phyloP scores from a whole-genome alignment of 2,797 vertebrate genomes.

The Enteromius viviparus region DNA sequence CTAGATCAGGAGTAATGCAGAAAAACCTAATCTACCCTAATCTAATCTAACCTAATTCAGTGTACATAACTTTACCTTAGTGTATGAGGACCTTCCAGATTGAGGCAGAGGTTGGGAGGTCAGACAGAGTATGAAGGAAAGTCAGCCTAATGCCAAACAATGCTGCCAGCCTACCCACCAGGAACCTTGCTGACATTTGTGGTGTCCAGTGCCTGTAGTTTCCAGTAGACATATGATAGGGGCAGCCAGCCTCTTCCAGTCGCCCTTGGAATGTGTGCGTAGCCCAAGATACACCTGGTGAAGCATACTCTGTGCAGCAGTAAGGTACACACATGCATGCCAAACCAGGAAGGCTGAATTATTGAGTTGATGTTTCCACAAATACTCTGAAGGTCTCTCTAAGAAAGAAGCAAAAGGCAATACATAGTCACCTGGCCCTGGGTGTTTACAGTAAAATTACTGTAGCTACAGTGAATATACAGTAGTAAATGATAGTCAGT shows the following conservation, averaged over 20 bases:
- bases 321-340: slow-evolving; percentile 41
- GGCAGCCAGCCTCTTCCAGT: slow-evolving; percentile 66
- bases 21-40: background rate
- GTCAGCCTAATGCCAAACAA: slow-evolving; percentile 55
- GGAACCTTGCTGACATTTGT: slow-evolving; percentile 72
- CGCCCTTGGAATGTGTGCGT: slow-evolving; percentile 45
- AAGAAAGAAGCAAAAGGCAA: slow-evolving; percentile 39
- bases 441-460: slow-evolving; percentile 53
- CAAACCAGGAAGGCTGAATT: slow-evolving; percentile 49
- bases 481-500: slow-evolving; percentile 40
- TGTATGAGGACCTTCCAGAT: slow-evolving; percentile 23
- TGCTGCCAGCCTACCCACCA: slow-evolving; percentile 66
- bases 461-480: slow-evolving; percentile 49
- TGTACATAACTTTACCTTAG: background rate
- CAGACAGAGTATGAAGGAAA: slow-evolving; percentile 38
- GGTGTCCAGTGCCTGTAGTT: slow-evolving; percentile 76
- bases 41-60: background rate
- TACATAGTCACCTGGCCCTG: slow-evolving; percentile 41
- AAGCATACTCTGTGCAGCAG: slow-evolving; percentile 44
- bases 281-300: slow-evolving; percentile 57
- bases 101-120: slow-evolving; percentile 40
- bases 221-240: slow-evolving; percentile 75
- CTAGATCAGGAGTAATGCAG: background rate
- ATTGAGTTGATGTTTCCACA: slow-evolving; percentile 36
- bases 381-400: slow-evolving; percentile 43